Conservation (phyloP, 2,888 invertebrate species). For the Dasysyrphus albostriatus region DNA sequence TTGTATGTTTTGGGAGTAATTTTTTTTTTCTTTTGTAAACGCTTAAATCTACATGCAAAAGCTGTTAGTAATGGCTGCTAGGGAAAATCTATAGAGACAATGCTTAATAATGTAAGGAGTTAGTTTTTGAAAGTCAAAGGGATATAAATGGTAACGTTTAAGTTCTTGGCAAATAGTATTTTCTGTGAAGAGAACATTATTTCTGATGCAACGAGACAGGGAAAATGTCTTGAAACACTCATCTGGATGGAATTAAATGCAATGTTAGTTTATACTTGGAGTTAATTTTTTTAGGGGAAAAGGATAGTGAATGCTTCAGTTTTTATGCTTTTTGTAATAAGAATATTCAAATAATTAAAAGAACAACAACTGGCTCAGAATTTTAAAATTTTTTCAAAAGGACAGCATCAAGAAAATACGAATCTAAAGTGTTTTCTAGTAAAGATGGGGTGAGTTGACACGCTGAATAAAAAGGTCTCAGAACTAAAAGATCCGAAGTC, state of each 20-base stretch:
- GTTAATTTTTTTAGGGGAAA: background rate
- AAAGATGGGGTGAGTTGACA: too few relatives aligned
- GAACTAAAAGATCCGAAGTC: too few relatives aligned
- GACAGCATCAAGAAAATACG: too few relatives aligned
- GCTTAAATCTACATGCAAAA: constrained; percentile 18
- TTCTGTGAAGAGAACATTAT: background rate
- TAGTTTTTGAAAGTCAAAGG: constrained; percentile 16
- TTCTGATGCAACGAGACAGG: background rate
- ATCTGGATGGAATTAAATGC: background rate
- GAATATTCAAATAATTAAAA: too few relatives aligned
- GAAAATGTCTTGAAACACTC: background rate
- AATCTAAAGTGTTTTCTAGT: too few relatives aligned
- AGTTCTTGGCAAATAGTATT: constrained; percentile 10
- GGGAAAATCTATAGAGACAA: constrained; percentile 14
- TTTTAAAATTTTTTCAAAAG: too few relatives aligned
- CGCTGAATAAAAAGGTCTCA: too few relatives aligned
- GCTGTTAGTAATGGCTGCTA: constrained; percentile 11
- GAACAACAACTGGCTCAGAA: too few relatives aligned
- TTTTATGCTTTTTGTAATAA: too few relatives aligned
- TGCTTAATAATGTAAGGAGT: constrained; percentile 1
- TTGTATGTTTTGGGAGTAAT: constrained; percentile 1
- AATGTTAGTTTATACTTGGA: background rate
- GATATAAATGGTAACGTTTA: constrained; percentile 5
- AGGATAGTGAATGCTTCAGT: too few relatives aligned
- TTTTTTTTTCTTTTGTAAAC: background rate